These are phyloP conservation scores for Microtus obscurus DNA, from an alignment of 2,797 vertebrate species.

Conservation along the genomic window DNA sequence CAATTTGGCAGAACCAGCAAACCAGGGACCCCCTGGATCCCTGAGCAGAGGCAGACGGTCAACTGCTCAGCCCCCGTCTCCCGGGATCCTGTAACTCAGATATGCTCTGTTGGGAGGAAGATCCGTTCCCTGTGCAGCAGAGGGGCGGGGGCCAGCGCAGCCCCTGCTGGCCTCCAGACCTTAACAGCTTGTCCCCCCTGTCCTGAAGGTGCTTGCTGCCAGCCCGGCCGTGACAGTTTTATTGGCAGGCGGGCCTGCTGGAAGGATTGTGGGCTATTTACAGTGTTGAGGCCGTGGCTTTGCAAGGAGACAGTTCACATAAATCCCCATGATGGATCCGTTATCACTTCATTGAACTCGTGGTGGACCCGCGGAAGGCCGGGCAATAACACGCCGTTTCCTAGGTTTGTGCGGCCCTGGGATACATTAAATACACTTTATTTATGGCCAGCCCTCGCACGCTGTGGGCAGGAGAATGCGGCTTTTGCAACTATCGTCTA, in stretches of 20 bases:
- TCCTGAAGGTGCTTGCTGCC: slow-evolving; percentile 89
- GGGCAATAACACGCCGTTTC: slow-evolving; percentile 87
- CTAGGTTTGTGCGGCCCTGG: slow-evolving; percentile 87
- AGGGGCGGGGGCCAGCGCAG: neutral
- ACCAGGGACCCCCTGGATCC: rapidly evolving
- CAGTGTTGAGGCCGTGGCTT: slow-evolving; percentile 90
- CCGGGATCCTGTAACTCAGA: neutral
- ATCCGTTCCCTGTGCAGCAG: neutral
- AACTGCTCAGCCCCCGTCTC: neutral
- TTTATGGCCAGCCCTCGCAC: slow-evolving; percentile 92
- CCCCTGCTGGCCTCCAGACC: slow-evolving; percentile 86
- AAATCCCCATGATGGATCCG: slow-evolving; percentile 93
- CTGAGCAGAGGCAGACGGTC: rapidly evolving
- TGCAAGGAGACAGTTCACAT: slow-evolving; percentile 93
- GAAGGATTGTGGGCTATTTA: slow-evolving; percentile 93
- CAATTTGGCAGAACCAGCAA: rapidly evolving
- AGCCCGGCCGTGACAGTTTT: slow-evolving; percentile 92
- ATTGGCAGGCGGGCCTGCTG: slow-evolving; percentile 92
- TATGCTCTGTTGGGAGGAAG: neutral
- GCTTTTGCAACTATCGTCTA: slow-evolving; percentile 95
- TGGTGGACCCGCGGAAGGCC: slow-evolving; percentile 89
- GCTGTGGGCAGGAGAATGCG: slow-evolving; percentile 91
- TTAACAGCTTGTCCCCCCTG: slow-evolving; percentile 86
- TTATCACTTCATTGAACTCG: slow-evolving; percentile 91
- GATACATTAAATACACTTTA: slow-evolving; percentile 93